phyloP scores from a whole-genome alignment of 2,888 invertebrate genomes.

The Lepidocyrtinus sp. region DNA sequence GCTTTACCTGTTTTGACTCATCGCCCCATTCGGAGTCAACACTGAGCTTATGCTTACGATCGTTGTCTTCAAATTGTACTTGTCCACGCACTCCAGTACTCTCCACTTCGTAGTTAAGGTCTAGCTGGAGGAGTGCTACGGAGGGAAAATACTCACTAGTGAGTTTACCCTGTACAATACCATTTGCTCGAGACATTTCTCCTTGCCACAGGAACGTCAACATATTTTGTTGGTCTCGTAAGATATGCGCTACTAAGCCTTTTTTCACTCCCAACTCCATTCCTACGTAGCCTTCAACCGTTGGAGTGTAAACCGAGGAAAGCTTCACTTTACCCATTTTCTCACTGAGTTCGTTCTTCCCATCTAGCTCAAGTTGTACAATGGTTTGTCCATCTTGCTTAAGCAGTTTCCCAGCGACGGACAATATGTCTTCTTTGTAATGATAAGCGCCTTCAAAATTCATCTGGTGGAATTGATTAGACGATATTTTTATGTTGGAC shows the following conservation, averaged over 20 bases:
- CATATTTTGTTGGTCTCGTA: slow-evolving; percentile 21
- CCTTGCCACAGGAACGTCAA: slow-evolving; percentile 15
- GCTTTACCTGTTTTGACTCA: slow-evolving; percentile 28
- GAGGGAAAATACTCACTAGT: slow-evolving; percentile 41
- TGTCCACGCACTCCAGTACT: slow-evolving; percentile 1
- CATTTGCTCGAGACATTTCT: slow-evolving; percentile 4
- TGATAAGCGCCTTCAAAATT: slow-evolving; percentile 25
- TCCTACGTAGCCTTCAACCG: slow-evolving; percentile 11
- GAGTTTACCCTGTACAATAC: slow-evolving; percentile 27
- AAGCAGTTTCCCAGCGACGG: not conserved
- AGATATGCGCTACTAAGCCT: slow-evolving; percentile 20
- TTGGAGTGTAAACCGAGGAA: not conserved
- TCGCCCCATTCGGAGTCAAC: slow-evolving; percentile 41
- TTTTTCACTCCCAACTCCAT: not conserved
- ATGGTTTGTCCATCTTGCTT: slow-evolving; percentile 9
- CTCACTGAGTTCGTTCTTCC: not conserved
- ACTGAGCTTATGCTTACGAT: not conserved
- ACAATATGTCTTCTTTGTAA: not conserved
- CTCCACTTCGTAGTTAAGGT: slow-evolving; percentile 31
- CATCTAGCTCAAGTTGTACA: slow-evolving; percentile 12
- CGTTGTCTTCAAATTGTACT: slow-evolving; percentile 34
- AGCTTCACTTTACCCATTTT: slow-evolving; percentile 16
- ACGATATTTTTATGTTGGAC: slow-evolving; percentile 31
- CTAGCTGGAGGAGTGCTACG: slow-evolving; percentile 33
- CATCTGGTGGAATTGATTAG: slow-evolving; percentile 35